These are phyloP conservation scores for Xylophagus ater DNA, from an alignment of 2,888 invertebrate genomes.

Conservation along the genomic window DNA sequence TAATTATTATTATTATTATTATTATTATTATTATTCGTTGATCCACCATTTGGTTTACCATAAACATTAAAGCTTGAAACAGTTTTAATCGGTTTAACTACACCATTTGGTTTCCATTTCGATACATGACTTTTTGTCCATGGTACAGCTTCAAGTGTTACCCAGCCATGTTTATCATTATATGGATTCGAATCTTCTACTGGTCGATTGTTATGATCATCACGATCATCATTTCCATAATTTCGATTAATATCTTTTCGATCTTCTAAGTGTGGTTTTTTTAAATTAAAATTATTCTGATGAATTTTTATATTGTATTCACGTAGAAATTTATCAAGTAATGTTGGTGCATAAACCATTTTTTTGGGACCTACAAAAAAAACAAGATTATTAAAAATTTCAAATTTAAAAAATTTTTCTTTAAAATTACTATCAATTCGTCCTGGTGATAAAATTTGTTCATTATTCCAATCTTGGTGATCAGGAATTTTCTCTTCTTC, in stretches of 20 bases:
- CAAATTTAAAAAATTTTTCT: constrained; percentile 1
- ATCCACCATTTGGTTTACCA: too few relatives aligned
- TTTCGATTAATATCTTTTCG: constrained; percentile 10
- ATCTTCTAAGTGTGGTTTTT: constrained; percentile 4
- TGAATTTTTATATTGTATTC: constrained; percentile 49
- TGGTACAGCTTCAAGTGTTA: constrained; percentile 62
- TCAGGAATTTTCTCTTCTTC: background rate
- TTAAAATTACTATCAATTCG: constrained; percentile 1
- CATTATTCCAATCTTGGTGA: background rate
- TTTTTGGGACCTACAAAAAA: constrained; percentile 23
- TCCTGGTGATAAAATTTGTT: background rate
- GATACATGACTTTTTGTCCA: constrained; percentile 73
- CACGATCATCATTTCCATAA: constrained; percentile 13
- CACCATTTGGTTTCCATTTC: constrained; percentile 59
- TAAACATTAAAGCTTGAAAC: constrained; percentile 18
- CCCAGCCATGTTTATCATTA: constrained; percentile 66
- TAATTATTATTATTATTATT: background rate
- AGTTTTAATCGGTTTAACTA: constrained; percentile 40
- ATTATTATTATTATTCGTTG: too few relatives aligned
- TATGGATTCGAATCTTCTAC: constrained; percentile 25
- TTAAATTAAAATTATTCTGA: constrained; percentile 4
- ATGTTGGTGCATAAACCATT: constrained; percentile 41
- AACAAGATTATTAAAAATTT: constrained; percentile 4
- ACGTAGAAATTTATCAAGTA: constrained; percentile 49
- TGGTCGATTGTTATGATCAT: background rate